Base-by-base conservation (phyloP, 1,140 invertebrate genomes). In the Papilio aristodemus region DNA sequence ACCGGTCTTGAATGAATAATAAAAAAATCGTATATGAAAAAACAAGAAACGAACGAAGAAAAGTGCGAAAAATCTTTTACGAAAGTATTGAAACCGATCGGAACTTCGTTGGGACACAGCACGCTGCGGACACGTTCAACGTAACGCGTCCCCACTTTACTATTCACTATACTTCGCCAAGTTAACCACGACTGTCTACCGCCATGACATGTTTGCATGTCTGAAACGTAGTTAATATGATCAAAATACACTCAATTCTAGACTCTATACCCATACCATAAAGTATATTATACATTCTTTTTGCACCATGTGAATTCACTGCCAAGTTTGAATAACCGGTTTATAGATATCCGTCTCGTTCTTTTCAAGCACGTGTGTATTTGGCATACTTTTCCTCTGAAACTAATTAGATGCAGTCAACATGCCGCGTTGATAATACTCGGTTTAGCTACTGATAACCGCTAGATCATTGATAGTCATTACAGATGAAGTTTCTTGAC, bases 251-350 rank as follows among this genome's bases (percentile, higher is more conserved):
- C 13, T 17, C 32, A 39, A 70, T 66, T 70, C 60, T 67, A 19
- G 37, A 73, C 73, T 69, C 73, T 76, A 71, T 73, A 68, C 41
- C 25, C 2, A 8, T 17, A 22, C n/a, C 19, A 57, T 76, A 81
- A 67, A 71, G 77, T 68, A 66, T 37, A 73, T 60, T 83, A 78
- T 84, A 13, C 50, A 13, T 36, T 64, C 43, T 17, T 41, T 39
- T 4, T n/a, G 13, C 8, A 64, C 8, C 36, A 59, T 74, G 68
- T 74, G 72, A 85, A 84, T 87, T 89, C 85, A 86, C 78, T 87
- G 86, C 86, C 86, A 91, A 91, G 85, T 86, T 89, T 86, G 84
- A 79, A 83, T 77, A 87, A 87, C 86, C 84, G 80, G 81, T 87
- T 91, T 84, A 66, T 8, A 64, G 37, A 66, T 78, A 68, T 70